phyloP scores from a whole-genome alignment of 2,113 vertebrate species.

The Syngnathus typhle region DNA sequence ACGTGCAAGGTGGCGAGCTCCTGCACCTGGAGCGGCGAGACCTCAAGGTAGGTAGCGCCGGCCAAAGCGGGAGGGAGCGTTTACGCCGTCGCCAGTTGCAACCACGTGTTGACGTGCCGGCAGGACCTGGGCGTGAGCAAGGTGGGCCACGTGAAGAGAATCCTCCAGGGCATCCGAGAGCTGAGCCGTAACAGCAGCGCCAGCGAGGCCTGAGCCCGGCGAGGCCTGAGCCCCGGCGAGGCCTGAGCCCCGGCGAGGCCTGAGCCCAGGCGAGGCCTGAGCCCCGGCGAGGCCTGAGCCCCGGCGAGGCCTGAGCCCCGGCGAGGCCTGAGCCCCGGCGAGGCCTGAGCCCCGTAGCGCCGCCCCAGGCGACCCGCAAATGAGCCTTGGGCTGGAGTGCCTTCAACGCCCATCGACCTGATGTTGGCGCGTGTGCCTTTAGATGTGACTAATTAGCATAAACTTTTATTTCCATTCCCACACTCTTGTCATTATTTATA shows the following conservation, averaged over 20 bases:
- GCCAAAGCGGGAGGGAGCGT: too few relatives aligned
- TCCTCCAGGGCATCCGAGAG: slow-evolving; percentile 91
- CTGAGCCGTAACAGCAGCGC: slow-evolving; percentile 80
- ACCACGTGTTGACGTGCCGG: slow-evolving; percentile 17
- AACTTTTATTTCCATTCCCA: neutral
- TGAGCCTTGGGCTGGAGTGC: too few relatives aligned
- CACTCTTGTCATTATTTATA: neutral
- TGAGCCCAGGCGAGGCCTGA: slow-evolving; percentile 45
- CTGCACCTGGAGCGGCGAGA: slow-evolving; percentile 96
- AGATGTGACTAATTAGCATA: slow-evolving; percentile 5
- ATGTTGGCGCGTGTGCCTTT: slow-evolving; percentile 39
- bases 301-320: too few relatives aligned
- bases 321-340: too few relatives aligned
- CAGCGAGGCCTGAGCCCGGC: slow-evolving; percentile 76
- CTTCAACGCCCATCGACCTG: too few relatives aligned
- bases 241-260: slow-evolving; percentile 36
- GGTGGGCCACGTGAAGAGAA: slow-evolving; percentile 97
- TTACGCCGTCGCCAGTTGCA: neutral
- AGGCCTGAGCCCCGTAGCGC: too few relatives aligned
- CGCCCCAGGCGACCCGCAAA: too few relatives aligned
- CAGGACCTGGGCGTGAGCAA: slow-evolving; percentile 96
- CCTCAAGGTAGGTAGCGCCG: slow-evolving; percentile 80
- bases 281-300: neutral
- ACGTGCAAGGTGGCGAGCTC: slow-evolving; percentile 91
- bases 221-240: neutral